Base-by-base conservation (phyloP, 2,888 invertebrate species). In the Timema podura region DNA sequence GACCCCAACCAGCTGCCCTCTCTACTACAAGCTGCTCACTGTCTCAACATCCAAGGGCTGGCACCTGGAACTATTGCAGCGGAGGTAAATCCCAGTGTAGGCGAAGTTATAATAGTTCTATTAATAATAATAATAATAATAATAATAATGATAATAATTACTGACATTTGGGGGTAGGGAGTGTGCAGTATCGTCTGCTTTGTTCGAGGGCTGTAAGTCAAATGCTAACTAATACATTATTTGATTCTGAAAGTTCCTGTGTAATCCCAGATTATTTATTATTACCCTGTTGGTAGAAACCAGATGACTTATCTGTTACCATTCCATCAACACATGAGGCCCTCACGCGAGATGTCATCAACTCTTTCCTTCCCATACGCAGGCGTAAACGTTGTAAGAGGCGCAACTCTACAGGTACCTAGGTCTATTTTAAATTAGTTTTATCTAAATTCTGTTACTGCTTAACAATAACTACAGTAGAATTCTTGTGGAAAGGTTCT, bases 1-100 rank as follows among this genome's bases (percentile, higher is more conserved):
- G 87, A 87, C 77, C 86, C 86, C 72, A 85, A 84, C 65, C 87
- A 87, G 76, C 78, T 87, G 70, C 87, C 87, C 45, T 87, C 87
- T 59, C 79, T 87, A 48, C 79, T 87, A 68, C 87, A 87, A 79
- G 87, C 87, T 11, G 87, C 87, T 6, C 86, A 87, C 74, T 87
- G 86, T 75, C 80, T 87, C 69, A 86, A 85, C 75, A 87, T 87
- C 73, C 86, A 87, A 78, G 87, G 87, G 47, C 77, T 87, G 73
- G 84, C 86, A 9, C 85, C 87, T 5, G 80, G 81, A 46, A 80
- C 81, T 15, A 79, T 82, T 71, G 69, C 80, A 51, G 78, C 81
- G 8, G 81, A 82, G 75, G 82, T 82, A 76, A 70, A 71, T 73
- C 48, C 54, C 30, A 30, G 30, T 30, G 30, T 30, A 30, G 30